Percentiles rank a stretch among this genome's conserved stretches.
Evolutionary conservation across 2,113 vertebrate genomes (phyloP).

Genomic region (Hippolais icterina): DNA sequence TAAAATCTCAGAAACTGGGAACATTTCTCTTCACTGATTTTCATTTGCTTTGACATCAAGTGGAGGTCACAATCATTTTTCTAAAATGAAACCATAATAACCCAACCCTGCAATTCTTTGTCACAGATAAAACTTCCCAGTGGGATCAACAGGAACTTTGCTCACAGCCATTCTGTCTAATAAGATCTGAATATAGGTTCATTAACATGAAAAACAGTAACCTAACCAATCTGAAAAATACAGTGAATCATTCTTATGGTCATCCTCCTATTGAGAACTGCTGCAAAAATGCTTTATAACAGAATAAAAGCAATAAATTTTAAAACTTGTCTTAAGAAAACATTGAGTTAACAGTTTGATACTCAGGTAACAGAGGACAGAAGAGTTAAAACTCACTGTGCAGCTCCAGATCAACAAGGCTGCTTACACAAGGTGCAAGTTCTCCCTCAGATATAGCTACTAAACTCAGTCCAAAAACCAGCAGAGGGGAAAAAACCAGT

Average conservation of each 20-base stretch:
- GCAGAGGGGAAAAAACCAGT: background rate
- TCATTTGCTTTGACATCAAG: background rate
- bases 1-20: background rate
- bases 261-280: background rate
- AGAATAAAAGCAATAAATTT: background rate
- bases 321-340: background rate
- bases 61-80: background rate
- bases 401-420: background rate
- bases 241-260: background rate
- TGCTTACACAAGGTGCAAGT: background rate
- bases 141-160: background rate
- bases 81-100: background rate
- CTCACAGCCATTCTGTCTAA: background rate
- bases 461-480: background rate
- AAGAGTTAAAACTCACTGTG: background rate
- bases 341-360: background rate
- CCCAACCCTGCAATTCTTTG: background rate
- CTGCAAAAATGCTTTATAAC: background rate
- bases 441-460: background rate
- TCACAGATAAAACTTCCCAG: background rate
- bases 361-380: background rate
- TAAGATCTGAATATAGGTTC: background rate
- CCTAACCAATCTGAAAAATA: background rate
- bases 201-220: constrained; percentile 6
- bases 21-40: background rate